These are phyloP conservation scores for Vanessa tameamea DNA, from an alignment of 1,140 invertebrate genomes.

Conservation along the genomic window DNA sequence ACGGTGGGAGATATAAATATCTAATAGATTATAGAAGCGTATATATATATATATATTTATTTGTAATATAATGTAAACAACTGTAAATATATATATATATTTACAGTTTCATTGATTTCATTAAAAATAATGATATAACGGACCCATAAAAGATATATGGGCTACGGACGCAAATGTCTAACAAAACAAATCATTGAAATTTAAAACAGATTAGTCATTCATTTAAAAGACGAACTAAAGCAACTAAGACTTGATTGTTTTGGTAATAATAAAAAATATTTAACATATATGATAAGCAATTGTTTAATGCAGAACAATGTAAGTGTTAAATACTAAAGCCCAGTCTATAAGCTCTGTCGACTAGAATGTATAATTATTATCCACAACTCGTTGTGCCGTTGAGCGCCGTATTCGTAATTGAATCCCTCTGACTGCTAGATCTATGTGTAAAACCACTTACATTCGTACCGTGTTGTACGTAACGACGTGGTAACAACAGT, in stretches of 20 bases:
- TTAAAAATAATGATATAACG: too few relatives aligned
- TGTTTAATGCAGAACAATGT: background rate
- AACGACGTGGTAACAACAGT: slow-evolving; percentile 1
- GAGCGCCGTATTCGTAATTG: slow-evolving; percentile 2
- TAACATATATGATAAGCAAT: background rate
- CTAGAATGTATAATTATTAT: background rate
- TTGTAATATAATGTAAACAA: too few relatives aligned
- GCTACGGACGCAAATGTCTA: too few relatives aligned
- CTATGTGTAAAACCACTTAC: background rate
- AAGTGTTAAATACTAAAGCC: background rate
- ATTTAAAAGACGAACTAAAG: background rate
- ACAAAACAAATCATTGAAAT: too few relatives aligned
- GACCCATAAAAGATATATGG: too few relatives aligned
- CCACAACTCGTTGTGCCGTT: background rate
- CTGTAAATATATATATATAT: too few relatives aligned
- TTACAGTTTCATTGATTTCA: too few relatives aligned
- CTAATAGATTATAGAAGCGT: too few relatives aligned
- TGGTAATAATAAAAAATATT: background rate
- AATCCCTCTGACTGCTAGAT: background rate
- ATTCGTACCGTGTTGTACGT: background rate
- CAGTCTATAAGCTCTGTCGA: background rate
- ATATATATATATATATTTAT: too few relatives aligned
- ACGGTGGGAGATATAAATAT: too few relatives aligned
- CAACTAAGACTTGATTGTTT: background rate
- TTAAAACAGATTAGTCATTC: too few relatives aligned